Evolutionary conservation across 2,888 invertebrate species (phyloP), one percentile per base, ranked within the genome.

Genomic region (Ectemnius lituratus): DNA sequence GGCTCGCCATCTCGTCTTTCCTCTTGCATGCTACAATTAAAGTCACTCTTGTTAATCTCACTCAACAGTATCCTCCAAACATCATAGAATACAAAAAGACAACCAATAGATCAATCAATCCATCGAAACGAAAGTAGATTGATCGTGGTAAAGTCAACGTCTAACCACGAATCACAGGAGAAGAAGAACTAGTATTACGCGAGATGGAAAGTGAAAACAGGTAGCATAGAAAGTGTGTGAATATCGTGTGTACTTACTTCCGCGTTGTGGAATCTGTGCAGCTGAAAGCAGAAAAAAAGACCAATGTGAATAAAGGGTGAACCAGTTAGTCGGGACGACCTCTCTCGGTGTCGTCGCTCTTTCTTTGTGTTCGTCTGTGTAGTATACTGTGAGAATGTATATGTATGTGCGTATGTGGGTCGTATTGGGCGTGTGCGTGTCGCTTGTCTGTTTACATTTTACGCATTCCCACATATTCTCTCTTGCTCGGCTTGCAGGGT

Each of bases 211-310:
- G 13, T 45, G 37, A 49, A 14, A n/a, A n/a, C 52, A 52, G n/a
- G 16, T 52, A 52, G 37, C 6, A 37, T 37, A 37, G 37, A 37
- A 37, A 37, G 37, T 37, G 37, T 11, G 37, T 58, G 63, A 67
- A 81, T 47, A 69, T 75, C 67, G 65, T 75, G 77, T 69, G 91
- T 94, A 95, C 96, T 96, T 93, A 96, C 96, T 95, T 94, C 95
- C 96, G 94, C 96, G 95, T 93, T 96, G 96, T 91, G 96, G 96
- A 91, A 96, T 96, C 95, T 96, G 96, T 92, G 96, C 96, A 94
- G 96, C 96, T 96, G 95, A 86, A 95, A 93, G 93, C 93, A 93
- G 91, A 92, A 91, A 92, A 90, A 89, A 86, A 86, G 75, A 79
- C 73, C 69, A 60, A 76, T 79, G 79, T 86, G 62, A 87, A 86